A percentile compares a stretch with the other conserved stretches of the same genome.
Conservation (phyloP, 1,140 invertebrate genomes). For the Eulimnadia texana region DNA sequence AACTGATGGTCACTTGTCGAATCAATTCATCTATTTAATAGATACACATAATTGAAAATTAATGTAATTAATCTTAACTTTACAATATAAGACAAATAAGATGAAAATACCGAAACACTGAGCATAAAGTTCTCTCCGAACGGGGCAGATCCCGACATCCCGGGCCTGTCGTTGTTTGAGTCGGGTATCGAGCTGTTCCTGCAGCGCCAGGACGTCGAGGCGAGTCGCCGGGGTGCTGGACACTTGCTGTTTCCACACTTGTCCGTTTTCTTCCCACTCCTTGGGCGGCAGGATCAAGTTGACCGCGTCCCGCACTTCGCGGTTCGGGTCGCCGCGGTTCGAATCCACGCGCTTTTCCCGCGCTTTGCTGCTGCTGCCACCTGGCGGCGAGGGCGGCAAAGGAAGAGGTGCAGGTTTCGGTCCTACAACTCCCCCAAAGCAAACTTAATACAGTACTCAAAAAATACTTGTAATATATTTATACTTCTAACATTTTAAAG, state of each 20-base stretch:
- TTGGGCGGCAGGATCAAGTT: constrained; percentile 90
- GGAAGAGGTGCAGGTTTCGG: constrained; percentile 12
- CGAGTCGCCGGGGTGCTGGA: constrained; percentile 89
- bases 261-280: constrained; percentile 83
- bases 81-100: no score
- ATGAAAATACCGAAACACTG: constrained; percentile 95
- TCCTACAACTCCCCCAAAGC: not conserved
- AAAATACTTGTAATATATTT: no score
- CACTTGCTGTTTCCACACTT: constrained; percentile 75
- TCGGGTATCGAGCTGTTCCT: constrained; percentile 83
- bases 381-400: constrained; percentile 18
- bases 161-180: constrained; percentile 81
- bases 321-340: not conserved
- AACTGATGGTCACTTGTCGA: constrained; percentile 90
- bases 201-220: constrained; percentile 84
- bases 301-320: constrained; percentile 78
- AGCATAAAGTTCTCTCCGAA: constrained; percentile 81
- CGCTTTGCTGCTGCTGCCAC: constrained; percentile 19
- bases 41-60: not conserved
- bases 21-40: constrained; percentile 65
- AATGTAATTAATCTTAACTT: no score
- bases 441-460: no score
- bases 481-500: no score
- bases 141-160: constrained; percentile 92
- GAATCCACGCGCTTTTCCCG: constrained; percentile 18